Percentiles rank a stretch among this genome's conserved stretches.
Conservation (phyloP, 2,888 invertebrate genomes). For the Tenodera sinensis region DNA sequence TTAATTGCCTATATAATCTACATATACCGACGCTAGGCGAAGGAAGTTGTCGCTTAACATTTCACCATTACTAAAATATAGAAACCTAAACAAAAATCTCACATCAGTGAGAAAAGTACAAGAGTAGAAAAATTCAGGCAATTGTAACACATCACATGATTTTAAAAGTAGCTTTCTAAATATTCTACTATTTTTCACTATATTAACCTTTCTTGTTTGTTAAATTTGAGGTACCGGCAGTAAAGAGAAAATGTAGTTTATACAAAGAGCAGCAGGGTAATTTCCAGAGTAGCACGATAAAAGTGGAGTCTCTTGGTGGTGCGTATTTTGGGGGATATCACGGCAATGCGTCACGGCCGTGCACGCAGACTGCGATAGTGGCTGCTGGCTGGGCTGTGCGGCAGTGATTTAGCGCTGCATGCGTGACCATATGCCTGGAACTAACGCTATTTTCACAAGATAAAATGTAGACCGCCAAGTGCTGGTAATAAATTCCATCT, state of each 20-base stretch:
- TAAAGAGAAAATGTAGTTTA: neutral
- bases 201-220: neutral
- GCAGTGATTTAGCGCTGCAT: neutral
- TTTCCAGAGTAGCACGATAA: neutral
- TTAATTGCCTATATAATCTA: too few relatives aligned
- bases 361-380: neutral
- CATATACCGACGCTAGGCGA: too few relatives aligned
- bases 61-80: too few relatives aligned
- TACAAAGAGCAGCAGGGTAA: neutral
- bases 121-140: too few relatives aligned
- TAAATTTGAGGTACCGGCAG: neutral
- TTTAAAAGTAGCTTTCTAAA: too few relatives aligned
- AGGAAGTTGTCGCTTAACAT: too few relatives aligned
- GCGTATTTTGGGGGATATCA: neutral
- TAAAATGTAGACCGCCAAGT: neutral
- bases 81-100: too few relatives aligned
- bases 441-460: neutral
- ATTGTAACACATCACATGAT: too few relatives aligned
- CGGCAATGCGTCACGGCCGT: neutral
- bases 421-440: neutral
- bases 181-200: too few relatives aligned
- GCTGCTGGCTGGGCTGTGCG: too few relatives aligned
- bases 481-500: neutral
- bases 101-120: too few relatives aligned
- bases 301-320: neutral